Evolutionary conservation across 2,113 vertebrate species (phyloP), one percentile per base, ranked within the genome.

Genomic region (Myanophis thanlyinensis): DNA sequence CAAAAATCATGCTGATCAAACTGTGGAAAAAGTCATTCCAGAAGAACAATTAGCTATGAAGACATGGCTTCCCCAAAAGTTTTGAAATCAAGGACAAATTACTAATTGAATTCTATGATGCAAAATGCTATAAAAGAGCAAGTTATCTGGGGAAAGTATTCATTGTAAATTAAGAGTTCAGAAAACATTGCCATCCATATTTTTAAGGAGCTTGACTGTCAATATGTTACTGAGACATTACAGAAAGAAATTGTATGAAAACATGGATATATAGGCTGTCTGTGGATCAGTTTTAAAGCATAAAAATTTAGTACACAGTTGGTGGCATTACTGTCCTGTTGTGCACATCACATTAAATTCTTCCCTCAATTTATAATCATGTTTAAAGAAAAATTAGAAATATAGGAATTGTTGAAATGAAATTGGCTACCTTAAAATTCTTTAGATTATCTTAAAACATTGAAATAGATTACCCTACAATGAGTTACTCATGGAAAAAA

Each of bases 81-180:
- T 99, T 99, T 95, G 98, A 99, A 97, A 98, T 99, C 88, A 99
- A 99, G 96, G 99, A 99, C 96, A 98, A 98, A 97, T 97, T 99
- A 95, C 97, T 99, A 95, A 98, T 98, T 89, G 96, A 98, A 92
- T 99, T 99, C 97, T 99, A 99, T 89, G 98, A 99, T 92, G 98
- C 98, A 0, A 95, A 98, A 67, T 98, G 99, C 92, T 97, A 98
- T 48, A 97, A 98, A 94, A 98, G 98, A 97, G 97, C 97, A 98
- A 88, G 91, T 99, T 99, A 95, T 99, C 99, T 12, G 98, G 98
- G 54, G 97, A 99, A 96, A 97, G 98, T 89, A 97, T 97, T 93
- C 95, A 89, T 80, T 99, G 98, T 92, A 98, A 96, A 56, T 97
- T 99, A 62, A 98, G 97, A 95, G 97, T 99, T 94, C 98, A 95